These are phyloP conservation scores for Drosophila prolongata DNA, from an alignment of 2,888 invertebrate species.

Conservation along the genomic window DNA sequence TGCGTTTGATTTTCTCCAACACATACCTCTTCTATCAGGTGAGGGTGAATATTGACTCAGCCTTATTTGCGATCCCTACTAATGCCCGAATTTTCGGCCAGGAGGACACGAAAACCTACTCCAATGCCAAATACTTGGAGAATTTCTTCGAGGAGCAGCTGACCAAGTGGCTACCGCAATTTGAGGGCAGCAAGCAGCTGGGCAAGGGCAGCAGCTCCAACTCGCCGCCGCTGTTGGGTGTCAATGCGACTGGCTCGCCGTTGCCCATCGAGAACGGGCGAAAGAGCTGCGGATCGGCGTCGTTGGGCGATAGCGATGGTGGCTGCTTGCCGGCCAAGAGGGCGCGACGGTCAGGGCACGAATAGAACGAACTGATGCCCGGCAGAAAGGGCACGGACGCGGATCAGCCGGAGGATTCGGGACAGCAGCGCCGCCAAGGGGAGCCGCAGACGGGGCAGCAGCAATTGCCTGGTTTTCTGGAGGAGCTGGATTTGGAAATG, in stretches of 20 bases:
- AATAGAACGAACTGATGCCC: slow-evolving; percentile 80
- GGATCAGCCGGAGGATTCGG: slow-evolving; percentile 42
- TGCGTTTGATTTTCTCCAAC: slow-evolving; percentile 94
- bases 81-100: slow-evolving; percentile 76
- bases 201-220: slow-evolving; percentile 63
- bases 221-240: slow-evolving; percentile 62
- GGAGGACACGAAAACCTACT: slow-evolving; percentile 91
- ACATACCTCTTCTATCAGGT: slow-evolving; percentile 94
- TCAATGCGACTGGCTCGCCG: slow-evolving; percentile 58
- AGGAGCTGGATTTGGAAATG: slow-evolving; percentile 58
- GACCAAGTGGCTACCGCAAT: slow-evolving; percentile 92
- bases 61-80: slow-evolving; percentile 1
- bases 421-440: slow-evolving; percentile 13
- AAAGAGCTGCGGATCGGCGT: slow-evolving; percentile 74
- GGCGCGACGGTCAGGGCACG: slow-evolving; percentile 76
- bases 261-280: slow-evolving; percentile 78
- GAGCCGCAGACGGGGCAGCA: slow-evolving; percentile 12
- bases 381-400: slow-evolving; percentile 47
- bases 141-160: slow-evolving; percentile 94
- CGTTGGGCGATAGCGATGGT: slow-evolving; percentile 76
- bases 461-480: slow-evolving; percentile 32
- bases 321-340: slow-evolving; percentile 82
- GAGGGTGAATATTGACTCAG: slow-evolving; percentile 45
- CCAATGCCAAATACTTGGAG: slow-evolving; percentile 92
- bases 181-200: slow-evolving; percentile 83